Base-by-base conservation (phyloP, 2,113 vertebrate genomes). In the Echinops telfairi region DNA sequence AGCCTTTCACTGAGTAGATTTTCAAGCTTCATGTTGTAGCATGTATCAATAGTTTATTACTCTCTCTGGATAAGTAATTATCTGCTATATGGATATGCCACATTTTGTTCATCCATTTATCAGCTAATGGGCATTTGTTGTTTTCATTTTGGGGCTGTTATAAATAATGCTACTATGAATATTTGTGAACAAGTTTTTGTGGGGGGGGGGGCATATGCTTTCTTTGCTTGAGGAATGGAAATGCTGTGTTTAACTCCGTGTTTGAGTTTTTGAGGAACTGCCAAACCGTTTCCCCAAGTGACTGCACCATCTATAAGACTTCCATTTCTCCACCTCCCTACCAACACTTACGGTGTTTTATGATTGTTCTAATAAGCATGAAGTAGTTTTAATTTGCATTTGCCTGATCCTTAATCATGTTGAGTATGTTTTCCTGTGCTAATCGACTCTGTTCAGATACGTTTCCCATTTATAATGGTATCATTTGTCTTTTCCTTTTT, bases 161-260 rank as follows among this genome's bases (percentile, higher is more conserved):
- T 78, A 75, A 95, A 38, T 22, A 29, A 75, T 93, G 91, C 88
- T 92, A 64, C 92, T 93, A 20, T 85, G 83, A 92, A 86, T 38
- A 29, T 68, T 70, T 87, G 66, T 76, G 58, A 79, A 77, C 47
- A 75, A 2, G 0, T 78, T 82, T 86, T 75, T 36, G 5, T 53
- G 47, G 5, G 0, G 53, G 3, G 85, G 43, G 10, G 40, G 29
- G 60, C 3, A 5, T 58, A 38, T 27, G 73, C 71, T 82, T 91
- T 91, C 27, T 60, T 94, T 95, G 91, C 68, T 78, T 15, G 9
- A 27, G 33, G 33, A 82, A 15, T 60, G 14, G 88, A 85, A 38
- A 87, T 62, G 17, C 79, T 87, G 60, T 75, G 4, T 11, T 31
- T n/a, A 38, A 89, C 43, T 71, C 22, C 16, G 4, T 86, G 71